Conservation (phyloP, 1,140 invertebrate genomes). For the Aporrectodea caliginosa region DNA sequence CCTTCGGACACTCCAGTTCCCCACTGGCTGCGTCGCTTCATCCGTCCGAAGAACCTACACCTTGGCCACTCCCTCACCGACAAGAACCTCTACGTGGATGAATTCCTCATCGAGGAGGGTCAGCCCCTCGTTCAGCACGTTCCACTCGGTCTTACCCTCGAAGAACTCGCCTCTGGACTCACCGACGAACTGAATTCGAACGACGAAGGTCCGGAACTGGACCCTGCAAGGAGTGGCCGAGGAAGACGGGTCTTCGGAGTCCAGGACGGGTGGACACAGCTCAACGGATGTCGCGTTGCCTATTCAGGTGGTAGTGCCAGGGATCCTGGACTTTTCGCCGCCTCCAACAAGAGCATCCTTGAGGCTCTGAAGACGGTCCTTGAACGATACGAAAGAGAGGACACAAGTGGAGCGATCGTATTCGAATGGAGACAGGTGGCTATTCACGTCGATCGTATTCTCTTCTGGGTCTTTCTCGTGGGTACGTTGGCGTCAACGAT, state of each 20-base stretch:
- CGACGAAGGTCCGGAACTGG: not conserved
- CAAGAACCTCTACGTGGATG: not conserved
- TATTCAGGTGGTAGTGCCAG: constrained; percentile 1
- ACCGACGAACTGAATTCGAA: not conserved
- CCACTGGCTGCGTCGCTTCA: constrained; percentile 44
- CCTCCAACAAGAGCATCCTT: constrained; percentile 4
- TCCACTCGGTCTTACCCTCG: not conserved
- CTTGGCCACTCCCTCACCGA: not conserved
- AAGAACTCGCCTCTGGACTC: not conserved
- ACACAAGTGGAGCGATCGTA: not conserved
- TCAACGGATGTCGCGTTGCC: constrained; percentile 25
- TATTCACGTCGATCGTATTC: constrained; percentile 19
- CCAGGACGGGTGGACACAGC: no score
- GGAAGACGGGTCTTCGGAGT: constrained; percentile 25
- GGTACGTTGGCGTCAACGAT: constrained; percentile 29
- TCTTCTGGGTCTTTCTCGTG: constrained; percentile 34
- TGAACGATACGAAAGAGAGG: constrained; percentile 18
- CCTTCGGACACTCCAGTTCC: constrained; percentile 44
- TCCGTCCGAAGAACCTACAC: constrained; percentile 31
- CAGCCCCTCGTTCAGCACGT: not conserved
- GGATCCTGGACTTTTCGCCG: constrained; percentile 19
- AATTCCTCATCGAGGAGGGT: not conserved
- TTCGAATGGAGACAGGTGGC: constrained; percentile 22
- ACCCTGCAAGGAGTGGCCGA: not conserved
- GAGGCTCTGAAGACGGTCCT: constrained; percentile 16